These are phyloP conservation scores for Menidia menidia DNA, from an alignment of 2,797 vertebrate species.

Conservation along the genomic window DNA sequence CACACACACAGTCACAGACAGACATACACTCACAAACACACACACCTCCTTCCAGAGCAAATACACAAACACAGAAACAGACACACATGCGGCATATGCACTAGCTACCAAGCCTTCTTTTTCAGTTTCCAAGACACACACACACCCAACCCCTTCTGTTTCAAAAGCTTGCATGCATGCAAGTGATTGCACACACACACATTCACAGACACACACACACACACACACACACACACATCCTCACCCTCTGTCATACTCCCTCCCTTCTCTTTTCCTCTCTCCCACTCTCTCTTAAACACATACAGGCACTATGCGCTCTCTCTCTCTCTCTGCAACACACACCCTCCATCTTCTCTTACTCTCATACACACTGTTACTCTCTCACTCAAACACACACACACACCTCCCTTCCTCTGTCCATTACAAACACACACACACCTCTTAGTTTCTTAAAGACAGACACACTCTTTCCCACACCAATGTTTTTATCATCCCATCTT, in stretches of 20 bases:
- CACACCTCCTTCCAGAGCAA: conserved; percentile 62
- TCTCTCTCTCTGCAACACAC: conserved; percentile 55
- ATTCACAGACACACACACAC: not conserved
- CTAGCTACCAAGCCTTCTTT: conserved; percentile 75
- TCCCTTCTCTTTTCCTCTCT: conserved; percentile 63
- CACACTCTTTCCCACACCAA: conserved; percentile 53
- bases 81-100: conserved; percentile 68
- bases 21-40: conserved; percentile 31
- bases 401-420: conserved; percentile 51
- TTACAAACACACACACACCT: conserved; percentile 46
- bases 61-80: conserved; percentile 63
- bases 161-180: conserved; percentile 64
- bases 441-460: conserved; percentile 69
- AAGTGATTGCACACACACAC: conserved; percentile 21
- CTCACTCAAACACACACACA: conserved; percentile 42
- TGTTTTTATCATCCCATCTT: conserved; percentile 29
- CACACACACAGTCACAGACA: conserved; percentile 37
- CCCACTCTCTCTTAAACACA: conserved; percentile 60
- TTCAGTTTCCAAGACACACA: conserved; percentile 75
- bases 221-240: conserved; percentile 41
- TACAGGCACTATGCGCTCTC: conserved; percentile 40
- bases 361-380: conserved; percentile 51
- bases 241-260: conserved; percentile 61
- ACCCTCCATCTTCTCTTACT: conserved; percentile 57
- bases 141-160: conserved; percentile 71